Base-by-base conservation (phyloP, 2,888 invertebrate species). In the Pherbina coryleti region DNA sequence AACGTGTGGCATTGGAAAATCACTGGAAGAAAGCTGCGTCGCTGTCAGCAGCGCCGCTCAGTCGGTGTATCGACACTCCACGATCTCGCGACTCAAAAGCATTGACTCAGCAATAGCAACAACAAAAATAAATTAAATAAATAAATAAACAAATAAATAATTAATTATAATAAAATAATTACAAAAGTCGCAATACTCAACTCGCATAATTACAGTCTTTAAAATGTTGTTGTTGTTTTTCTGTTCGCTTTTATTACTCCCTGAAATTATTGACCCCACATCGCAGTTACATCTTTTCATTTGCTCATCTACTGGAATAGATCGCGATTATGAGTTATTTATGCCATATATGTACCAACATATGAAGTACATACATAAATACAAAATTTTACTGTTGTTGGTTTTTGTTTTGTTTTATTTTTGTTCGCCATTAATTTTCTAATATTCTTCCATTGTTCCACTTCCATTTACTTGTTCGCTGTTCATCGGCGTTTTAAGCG, bases 321-420 rank as follows among this genome's bases (percentile, higher is more conserved):
- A 31, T 71, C 62, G 31, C 64, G 31, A 53, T 70, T 25, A 44
- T 44, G 34, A 66, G 31, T 53, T 49, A n/a, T 67, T 69, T 34
- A 57, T 76, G 57, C 66, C 67, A 25, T 75, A 75, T 57, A 75
- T 51, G n/a, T 28, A 53, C 34, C 66, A 55, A n/a, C 25, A 49
- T 71, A 75, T 17, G 31, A 71, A 75, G 31, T 66, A 22, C 14
- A 7, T 66, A n/a, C 9, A 17, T 66, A 37, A 14, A 7, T 66
- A n/a, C 9, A 17, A 44, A 37, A 14, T 25, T 22, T 11, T 69
- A 11, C 8, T 69, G 34, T 17, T 31, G 25, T 3, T 17, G n/a
- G 17, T 66, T 19, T 37, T 37, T 7, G 19, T 44, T 44, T 44
- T 44, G 5, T 53, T 37, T 37, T 37, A 1, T 37, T 37, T 37